Evolutionary conservation across 2,888 invertebrate genomes (phyloP), one percentile per base, ranked within the genome.

Genomic region (Agriopis leucophaearia): DNA sequence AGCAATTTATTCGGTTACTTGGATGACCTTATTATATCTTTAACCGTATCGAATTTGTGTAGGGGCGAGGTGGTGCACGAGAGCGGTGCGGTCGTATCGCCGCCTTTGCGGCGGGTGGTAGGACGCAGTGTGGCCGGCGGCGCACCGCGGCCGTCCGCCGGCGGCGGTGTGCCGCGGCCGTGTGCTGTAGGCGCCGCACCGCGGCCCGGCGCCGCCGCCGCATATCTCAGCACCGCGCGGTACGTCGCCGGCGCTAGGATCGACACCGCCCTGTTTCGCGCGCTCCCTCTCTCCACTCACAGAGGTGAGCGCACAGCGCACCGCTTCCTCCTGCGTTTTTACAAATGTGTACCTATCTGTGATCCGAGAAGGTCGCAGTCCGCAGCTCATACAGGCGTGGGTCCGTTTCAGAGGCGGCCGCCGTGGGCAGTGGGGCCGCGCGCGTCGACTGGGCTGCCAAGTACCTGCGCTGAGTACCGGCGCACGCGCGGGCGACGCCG

Each of bases 401-500:
- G n/a, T 45, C 58, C 73, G 59, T 87, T 88, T 36, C 84, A 92
- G 92, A 91, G 72, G 78, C 90, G 44, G 80, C 90, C 15, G 78
- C 87, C 6, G 90, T 87, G 42, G 91, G 91, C 56, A 90, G 91
- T 76, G 90, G 90, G 1, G 85, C 85, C 27, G 58, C 86, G 64
- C 94, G 97, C 69, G 96, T 96, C 63, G 97, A 97, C 88, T 97
- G 97, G 97, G 96, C 97, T 66, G 96, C 97, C 70, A 97, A 97
- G 95, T 98, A 96, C 75, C 81, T 93, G 66, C 88, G 92, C 64
- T 92, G 82, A 51, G n/a, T n/a, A n/a, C n/a, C n/a, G n/a, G n/a
- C n/a, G n/a, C n/a, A n/a, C n/a, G n/a, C n/a, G n/a, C n/a, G n/a
- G n/a, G n/a, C n/a, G n/a, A n/a, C 35, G n/a, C 35, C 35, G 13